phyloP scores from a whole-genome alignment of 2,113 vertebrate species.

The Leptobrachium ailaonicum region DNA sequence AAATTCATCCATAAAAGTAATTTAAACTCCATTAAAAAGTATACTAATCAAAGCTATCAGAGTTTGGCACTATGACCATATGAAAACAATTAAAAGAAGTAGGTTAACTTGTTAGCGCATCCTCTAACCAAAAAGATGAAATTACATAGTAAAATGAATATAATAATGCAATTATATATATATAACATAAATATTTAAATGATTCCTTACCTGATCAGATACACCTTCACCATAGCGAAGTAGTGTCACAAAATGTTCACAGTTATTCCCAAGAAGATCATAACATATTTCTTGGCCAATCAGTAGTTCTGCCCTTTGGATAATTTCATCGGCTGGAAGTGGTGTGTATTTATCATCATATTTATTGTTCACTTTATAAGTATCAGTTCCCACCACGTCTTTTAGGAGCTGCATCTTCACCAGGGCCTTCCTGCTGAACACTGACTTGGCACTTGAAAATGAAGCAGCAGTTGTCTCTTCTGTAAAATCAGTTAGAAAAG shows the following conservation, averaged over 20 bases:
- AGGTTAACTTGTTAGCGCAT: no score
- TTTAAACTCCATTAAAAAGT: no score
- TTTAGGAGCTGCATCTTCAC: slow-evolving; percentile 90
- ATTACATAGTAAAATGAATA: no score
- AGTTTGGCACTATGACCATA: no score
- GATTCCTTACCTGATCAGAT: slow-evolving; percentile 80
- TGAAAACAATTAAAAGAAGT: no score
- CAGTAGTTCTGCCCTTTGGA: slow-evolving; percentile 71
- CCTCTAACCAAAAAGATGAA: no score
- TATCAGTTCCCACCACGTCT: slow-evolving; percentile 79
- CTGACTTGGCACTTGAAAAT: slow-evolving; percentile 78
- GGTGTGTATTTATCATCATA: slow-evolving; percentile 77
- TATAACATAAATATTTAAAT: not conserved
- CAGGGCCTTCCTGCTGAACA: slow-evolving; percentile 85
- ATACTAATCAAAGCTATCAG: no score
- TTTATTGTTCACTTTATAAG: slow-evolving; percentile 88
- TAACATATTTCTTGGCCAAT: slow-evolving; percentile 84
- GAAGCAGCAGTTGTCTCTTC: slow-evolving; percentile 73
- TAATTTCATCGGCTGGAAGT: slow-evolving; percentile 76
- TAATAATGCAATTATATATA: not conserved
- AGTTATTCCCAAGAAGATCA: slow-evolving; percentile 84
- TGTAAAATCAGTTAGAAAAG: slow-evolving; percentile 50
- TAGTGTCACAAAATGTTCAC: slow-evolving; percentile 90
- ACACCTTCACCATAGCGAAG: slow-evolving; percentile 84
- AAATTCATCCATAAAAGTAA: no score